Base-by-base conservation (phyloP, 1,140 invertebrate species). In the Oncopodura yosiiana region DNA sequence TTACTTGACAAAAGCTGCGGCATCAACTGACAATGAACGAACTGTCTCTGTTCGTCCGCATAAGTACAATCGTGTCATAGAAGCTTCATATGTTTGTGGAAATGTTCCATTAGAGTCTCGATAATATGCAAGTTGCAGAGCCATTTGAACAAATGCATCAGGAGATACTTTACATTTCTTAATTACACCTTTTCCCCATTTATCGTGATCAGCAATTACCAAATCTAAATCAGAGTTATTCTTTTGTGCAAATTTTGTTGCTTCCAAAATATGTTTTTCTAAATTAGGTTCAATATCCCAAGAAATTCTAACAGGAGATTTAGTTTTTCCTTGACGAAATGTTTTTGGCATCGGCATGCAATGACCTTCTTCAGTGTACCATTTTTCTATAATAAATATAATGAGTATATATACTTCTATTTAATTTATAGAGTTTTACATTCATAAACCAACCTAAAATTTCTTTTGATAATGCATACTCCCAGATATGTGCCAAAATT, bases 401-500 rank as follows among this genome's bases (percentile, higher is more conserved):
- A 6, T n/a, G 3, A 1, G 8, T 2, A n/a, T 3, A 2, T 44
- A 21, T 27, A 23, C 4, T 44, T 29, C n/a, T 8, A 23, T 26
- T 9, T 11, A 44, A 3, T 5, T 29, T 5, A 9, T 24, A 44
- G 3, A 19, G 14, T 18, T 21, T 21, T 29, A 9, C 6, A 30
- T 16, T 18, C 23, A 48, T 6, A 16, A 18, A 24, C 42, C 66
- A 34, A 49, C 71, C 71, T 64, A 76, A n/a, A n/a, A n/a, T n/a
- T 74, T 77, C 75, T 60, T 70, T 70, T 24, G 71, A 72, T 56
- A 76, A 65, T 26, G 69, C 68, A 60, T 69, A 76, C 65, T 80
- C 78, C 61, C 70, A 70, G 37, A 75, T 65, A 61, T 80, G 78
- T n/a, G 69, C 77, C 46, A 77, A 69, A 0, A 73, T 75, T 16